Evolutionary conservation across 2,113 vertebrate species (phyloP), one percentile per base, ranked within the genome.

Genomic region (Microtus ochrogaster): DNA sequence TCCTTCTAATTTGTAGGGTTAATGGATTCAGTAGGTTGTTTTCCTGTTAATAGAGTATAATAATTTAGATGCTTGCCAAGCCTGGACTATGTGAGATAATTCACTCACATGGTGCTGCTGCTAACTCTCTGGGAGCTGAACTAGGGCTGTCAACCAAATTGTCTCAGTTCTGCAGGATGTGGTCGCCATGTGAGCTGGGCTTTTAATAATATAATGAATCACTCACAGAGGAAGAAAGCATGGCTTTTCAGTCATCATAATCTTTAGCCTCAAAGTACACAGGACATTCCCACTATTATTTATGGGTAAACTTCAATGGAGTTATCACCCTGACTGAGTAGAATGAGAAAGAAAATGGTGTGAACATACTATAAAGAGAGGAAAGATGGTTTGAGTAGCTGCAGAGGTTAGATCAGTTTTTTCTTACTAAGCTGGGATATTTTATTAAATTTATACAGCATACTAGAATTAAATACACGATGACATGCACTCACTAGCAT

Each of bases 391-490:
- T 89, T 39, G 13, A 86, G 36, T 39, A 79, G 84, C 58, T 91
- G 24, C 30, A 28, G 24, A 93, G 12, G 73, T 6, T 49, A 19
- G n/a, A 92, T 33, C 19, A 83, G 22, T 44, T 55, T 70, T 55
- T 70, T 88, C 88, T 82, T 70, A 28, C 52, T 87, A 58, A 70
- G 4, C 44, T 88, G 16, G 81, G 13, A 36, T 44, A 85, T 44
- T 61, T n/a, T 13, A 44, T 82, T 94, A 41, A 81, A 77, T 76
- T 93, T 96, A 24, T 7, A 72, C 58, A 92, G 72, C 19, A 6
- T 47, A 19, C 24, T 73, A 65, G 14, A 86, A 68, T 78, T 90
- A 87, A 90, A 87, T 49, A 44, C 21, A 92, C 39, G 92, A 86
- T 90, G 66, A 68, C 33, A 72, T 70, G 61, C 3, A 58, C 0